Evolutionary conservation across 92 coral and sea anemone species (phyloP).

Genomic region (Epizoanthus ramosus): DNA sequence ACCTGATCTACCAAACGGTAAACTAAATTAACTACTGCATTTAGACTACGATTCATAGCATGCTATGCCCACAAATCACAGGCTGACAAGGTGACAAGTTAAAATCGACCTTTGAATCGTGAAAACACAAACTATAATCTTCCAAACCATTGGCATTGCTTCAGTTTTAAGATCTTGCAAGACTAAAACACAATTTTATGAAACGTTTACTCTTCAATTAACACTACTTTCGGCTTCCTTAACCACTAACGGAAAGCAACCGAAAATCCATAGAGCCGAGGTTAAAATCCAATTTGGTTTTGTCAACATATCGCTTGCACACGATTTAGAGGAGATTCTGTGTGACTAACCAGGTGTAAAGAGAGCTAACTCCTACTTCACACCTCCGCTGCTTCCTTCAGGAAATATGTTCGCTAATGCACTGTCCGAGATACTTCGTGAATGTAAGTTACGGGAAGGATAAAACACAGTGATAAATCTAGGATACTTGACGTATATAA

Average conservation of each 20-base stretch:
- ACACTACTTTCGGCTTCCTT: constrained; percentile 23
- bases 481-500: too few species aligned
- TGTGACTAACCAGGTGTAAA: constrained; percentile 15
- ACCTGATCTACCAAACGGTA: neutral
- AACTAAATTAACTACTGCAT: neutral
- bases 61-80: constrained; percentile 8
- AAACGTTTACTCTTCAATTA: constrained; percentile 39
- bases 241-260: constrained; percentile 16
- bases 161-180: neutral
- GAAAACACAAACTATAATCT: neutral
- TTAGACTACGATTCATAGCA: neutral
- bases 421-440: neutral
- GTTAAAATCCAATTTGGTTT: constrained; percentile 34
- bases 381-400: constrained; percentile 2
- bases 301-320: constrained; percentile 42
- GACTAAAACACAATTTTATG: neutral
- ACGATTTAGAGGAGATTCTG: constrained; percentile 32
- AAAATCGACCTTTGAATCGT: too few species aligned
- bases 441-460: too few species aligned
- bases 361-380: neutral
- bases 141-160: neutral
- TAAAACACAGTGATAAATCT: too few species aligned
- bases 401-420: neutral
- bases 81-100: too few species aligned
- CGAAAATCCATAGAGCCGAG: neutral